These are phyloP conservation scores for Brotula barbata DNA, from an alignment of 2,797 vertebrate species.

Conservation along the genomic window DNA sequence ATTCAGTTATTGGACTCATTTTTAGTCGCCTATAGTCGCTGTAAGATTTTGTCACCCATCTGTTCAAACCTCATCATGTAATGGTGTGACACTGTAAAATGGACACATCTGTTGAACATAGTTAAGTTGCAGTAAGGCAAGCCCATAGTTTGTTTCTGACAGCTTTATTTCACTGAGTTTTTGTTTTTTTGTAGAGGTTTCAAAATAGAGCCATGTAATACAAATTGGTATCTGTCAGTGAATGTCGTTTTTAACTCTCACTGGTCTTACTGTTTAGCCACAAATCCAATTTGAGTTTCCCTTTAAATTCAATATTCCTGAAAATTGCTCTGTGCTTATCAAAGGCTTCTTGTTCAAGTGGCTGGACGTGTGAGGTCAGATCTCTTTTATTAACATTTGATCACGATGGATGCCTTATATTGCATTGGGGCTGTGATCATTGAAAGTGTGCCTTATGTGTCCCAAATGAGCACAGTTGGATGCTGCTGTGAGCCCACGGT, in stretches of 20 bases:
- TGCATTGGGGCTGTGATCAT: constrained; percentile 29
- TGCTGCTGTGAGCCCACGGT: constrained; percentile 40
- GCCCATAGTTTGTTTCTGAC: too few species aligned
- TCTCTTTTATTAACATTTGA: constrained; percentile 49
- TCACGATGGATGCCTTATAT: constrained; percentile 21
- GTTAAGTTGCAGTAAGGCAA: too few species aligned
- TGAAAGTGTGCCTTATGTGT: too few species aligned
- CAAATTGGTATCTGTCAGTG: too few species aligned
- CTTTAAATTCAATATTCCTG: constrained; percentile 22
- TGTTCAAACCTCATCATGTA: too few species aligned
- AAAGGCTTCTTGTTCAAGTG: constrained; percentile 26
- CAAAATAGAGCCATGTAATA: too few species aligned
- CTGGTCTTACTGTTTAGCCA: background rate
- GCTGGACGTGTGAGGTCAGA: constrained; percentile 10
- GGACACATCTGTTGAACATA: too few species aligned
- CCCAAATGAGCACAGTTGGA: constrained; percentile 42
- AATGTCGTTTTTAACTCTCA: background rate
- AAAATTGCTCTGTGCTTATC: constrained; percentile 27
- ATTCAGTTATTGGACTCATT: background rate
- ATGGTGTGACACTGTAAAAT: too few species aligned
- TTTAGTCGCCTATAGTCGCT: too few species aligned
- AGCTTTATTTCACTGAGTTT: too few species aligned
- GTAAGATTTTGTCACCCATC: too few species aligned
- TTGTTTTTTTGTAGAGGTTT: too few species aligned
- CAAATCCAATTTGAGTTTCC: background rate